Base-by-base conservation (phyloP, 2,113 vertebrate species). In the Trichomycterus rosablanca region DNA sequence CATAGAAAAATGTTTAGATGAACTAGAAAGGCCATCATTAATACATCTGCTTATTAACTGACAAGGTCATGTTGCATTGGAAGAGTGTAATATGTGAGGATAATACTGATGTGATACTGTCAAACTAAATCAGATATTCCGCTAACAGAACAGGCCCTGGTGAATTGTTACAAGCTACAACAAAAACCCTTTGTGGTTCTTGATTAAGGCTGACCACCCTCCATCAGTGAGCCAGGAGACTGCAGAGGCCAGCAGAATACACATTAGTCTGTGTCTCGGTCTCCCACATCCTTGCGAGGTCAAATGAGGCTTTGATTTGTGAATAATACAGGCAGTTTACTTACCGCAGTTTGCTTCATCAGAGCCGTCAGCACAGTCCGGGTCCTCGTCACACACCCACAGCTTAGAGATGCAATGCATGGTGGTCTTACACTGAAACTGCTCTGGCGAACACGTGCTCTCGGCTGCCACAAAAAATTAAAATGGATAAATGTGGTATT, bases 351-450 rank as follows among this genome's bases (percentile, higher is more conserved):
- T 94, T 19, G 94, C 90, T 79, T 99, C 94, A 22, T 97, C 95
- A 1, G 96, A 97, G 15, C 94, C 96, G 20, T 98, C 96, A 2
- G 94, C 92, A 40, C 95, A 99, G 70, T 99, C 96, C 0, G 94
- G 91, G 67, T 99, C 96, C 74, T 98, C 93, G 5, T 99, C 96
- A 70, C 96, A 99, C 7, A 99, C 95, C 96, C 96, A 99, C 48
- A 97, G 83, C 71, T 94, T 97, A 74, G 96, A 97, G 81, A 99
- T 98, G 77, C 96, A 99, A 66, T 97, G 94, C 67, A 97, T 97
- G 22, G 94, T 95, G 16, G 93, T 92, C 84, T 93, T 94, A 72
- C 96, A 99, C 64, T 97, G 96, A 82, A 98, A 99, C 77, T 99
- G 95, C 73, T 97, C 93, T 34, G 95, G 90, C 44, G 95, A 97